Evolutionary conservation across 2,888 invertebrate genomes (phyloP).

Genomic region (Melanargia galathea): DNA sequence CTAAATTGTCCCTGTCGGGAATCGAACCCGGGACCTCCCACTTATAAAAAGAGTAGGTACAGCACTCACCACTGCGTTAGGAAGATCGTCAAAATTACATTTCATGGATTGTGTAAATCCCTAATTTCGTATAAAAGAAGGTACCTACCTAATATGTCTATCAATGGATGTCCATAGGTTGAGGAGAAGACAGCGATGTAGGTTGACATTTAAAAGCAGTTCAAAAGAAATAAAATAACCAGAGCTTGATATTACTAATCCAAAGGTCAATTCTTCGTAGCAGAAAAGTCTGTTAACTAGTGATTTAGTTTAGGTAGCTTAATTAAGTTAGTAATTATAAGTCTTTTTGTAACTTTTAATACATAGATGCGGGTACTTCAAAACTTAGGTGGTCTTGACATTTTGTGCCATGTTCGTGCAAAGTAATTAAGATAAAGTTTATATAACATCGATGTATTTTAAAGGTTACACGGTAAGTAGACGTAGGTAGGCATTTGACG

Average conservation of each 20-base stretch:
- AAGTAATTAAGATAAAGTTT: slow-evolving; percentile 6
- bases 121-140: no score
- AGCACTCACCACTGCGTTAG: no score
- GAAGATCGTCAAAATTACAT: no score
- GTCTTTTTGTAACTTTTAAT: background rate
- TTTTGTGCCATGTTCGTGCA: slow-evolving; percentile 1
- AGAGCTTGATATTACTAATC: background rate
- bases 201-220: no score
- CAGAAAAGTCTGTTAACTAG: background rate
- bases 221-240: background rate
- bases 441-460: slow-evolving; percentile 2
- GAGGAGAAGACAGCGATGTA: no score
- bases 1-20: no score
- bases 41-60: no score
- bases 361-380: background rate
- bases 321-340: background rate
- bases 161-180: no score
- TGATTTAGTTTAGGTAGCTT: background rate
- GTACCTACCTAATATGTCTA: no score
- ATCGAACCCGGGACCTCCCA: no score
- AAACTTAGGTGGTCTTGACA: background rate
- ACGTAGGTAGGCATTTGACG: background rate
- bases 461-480: slow-evolving; percentile 6
- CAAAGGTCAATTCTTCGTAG: background rate
- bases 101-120: no score